A percentile compares a stretch with the other conserved stretches of the same genome.
Evolutionary conservation across 2,888 invertebrate species (phyloP).

Genomic region (Stenodema calcarata): DNA sequence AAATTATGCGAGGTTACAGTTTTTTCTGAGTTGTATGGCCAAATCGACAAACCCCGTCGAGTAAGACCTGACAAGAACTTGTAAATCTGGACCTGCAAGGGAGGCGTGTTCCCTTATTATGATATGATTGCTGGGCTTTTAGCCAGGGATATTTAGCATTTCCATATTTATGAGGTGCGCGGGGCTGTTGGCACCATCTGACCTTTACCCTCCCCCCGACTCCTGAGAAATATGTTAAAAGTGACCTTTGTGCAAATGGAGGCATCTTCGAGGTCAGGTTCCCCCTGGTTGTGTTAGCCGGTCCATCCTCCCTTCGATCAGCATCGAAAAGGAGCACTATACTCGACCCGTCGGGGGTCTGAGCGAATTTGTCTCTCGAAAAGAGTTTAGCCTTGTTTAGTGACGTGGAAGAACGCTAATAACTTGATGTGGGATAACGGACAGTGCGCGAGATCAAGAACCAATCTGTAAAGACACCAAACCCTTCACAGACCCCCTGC

Average conservation of each 20-base stretch:
- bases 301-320: background rate
- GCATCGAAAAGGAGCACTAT: background rate
- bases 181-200: conserved; percentile 29
- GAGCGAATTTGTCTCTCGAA: background rate
- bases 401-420: background rate
- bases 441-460: background rate
- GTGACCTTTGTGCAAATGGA: conserved; percentile 29
- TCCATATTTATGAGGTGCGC: conserved; percentile 37
- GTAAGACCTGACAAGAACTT: background rate
- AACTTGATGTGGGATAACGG: background rate
- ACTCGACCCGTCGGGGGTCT: background rate
- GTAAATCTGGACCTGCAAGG: conserved; percentile 13
- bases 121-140: conserved; percentile 37
- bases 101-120: conserved; percentile 11
- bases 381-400: background rate
- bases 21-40: background rate
- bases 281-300: background rate
- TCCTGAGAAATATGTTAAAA: conserved; percentile 40
- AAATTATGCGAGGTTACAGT: too few species aligned
- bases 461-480: background rate
- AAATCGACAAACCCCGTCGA: background rate
- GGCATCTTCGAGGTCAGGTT: conserved; percentile 29
- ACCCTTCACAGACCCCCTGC: background rate
- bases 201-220: conserved; percentile 13
- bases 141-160: conserved; percentile 25